phyloP scores from a whole-genome alignment of 2,113 vertebrate genomes.

The Sebastes schlegelii region DNA sequence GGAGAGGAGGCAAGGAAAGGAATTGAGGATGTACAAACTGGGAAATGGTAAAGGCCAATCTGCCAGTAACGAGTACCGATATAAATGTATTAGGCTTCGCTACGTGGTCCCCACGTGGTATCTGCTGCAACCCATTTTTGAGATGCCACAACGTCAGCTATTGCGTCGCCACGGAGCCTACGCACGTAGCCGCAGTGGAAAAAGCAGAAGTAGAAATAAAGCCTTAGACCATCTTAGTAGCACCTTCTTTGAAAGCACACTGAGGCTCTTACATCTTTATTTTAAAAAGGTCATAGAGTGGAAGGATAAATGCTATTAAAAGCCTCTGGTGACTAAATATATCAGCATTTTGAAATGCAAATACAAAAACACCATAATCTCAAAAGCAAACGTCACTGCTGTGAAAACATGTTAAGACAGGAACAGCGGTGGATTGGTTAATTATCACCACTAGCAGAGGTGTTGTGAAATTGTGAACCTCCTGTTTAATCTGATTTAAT shows the following conservation, averaged over 20 bases:
- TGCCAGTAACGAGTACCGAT: no score
- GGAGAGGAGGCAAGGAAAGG: no score
- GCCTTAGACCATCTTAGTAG: not conserved
- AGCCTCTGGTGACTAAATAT: not conserved
- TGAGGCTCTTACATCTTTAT: not conserved
- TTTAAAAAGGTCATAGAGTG: not conserved
- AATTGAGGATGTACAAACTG: no score
- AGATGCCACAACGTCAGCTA: not conserved
- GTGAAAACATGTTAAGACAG: constrained; percentile 15
- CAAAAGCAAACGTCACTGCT: constrained; percentile 10
- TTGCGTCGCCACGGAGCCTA: not conserved
- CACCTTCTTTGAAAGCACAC: not conserved
- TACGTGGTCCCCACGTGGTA: not conserved
- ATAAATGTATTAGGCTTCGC: no score
- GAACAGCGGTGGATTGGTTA: not conserved
- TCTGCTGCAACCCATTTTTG: not conserved
- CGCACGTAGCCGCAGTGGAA: no score
- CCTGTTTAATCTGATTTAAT: not conserved
- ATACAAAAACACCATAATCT: not conserved
- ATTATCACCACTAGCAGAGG: constrained; percentile 25
- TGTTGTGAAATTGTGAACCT: not conserved
- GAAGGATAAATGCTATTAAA: not conserved
- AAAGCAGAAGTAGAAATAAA: not conserved
- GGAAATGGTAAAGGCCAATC: no score
- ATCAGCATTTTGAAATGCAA: not conserved